Evolutionary conservation across 1,140 invertebrate species (phyloP).

Genomic region (Neocloeon triangulifer): DNA sequence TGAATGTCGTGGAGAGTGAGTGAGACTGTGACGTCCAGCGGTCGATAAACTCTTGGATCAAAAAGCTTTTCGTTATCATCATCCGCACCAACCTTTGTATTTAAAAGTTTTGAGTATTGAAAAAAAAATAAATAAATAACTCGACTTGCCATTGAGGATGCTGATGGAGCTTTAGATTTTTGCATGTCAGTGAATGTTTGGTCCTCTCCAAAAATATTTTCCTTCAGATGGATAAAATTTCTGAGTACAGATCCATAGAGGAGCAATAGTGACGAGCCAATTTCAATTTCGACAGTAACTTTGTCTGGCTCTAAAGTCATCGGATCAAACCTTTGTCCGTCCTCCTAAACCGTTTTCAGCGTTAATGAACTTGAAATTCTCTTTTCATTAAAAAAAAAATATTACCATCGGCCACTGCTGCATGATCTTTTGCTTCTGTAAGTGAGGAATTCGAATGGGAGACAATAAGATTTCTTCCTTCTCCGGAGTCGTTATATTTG

Average conservation of each 20-base stretch:
- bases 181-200: slow-evolving; percentile 86
- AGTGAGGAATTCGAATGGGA: slow-evolving; percentile 65
- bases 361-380: not conserved
- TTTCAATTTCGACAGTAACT: slow-evolving; percentile 76
- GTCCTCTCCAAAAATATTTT: slow-evolving; percentile 92
- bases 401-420: slow-evolving; percentile 1
- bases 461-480: slow-evolving; percentile 80
- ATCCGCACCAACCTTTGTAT: slow-evolving; percentile 24
- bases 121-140: no score
- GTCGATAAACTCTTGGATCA: slow-evolving; percentile 68
- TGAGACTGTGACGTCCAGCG: slow-evolving; percentile 74
- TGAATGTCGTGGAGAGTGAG: slow-evolving; percentile 91
- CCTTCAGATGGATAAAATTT: slow-evolving; percentile 74
- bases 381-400: not conserved
- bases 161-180: slow-evolving; percentile 14
- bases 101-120: slow-evolving; percentile 3
- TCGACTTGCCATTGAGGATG: slow-evolving; percentile 2
- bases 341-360: slow-evolving; percentile 21
- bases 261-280: slow-evolving; percentile 72
- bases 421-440: not conserved
- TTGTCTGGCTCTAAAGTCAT: slow-evolving; percentile 59
- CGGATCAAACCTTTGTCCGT: slow-evolving; percentile 62
- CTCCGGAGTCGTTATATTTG: slow-evolving; percentile 78
- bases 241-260: slow-evolving; percentile 76
- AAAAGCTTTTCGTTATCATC: slow-evolving; percentile 33